A percentile compares a stretch with the other conserved stretches of the same genome.
These are phyloP conservation scores for Eupithecia tripunctaria DNA, from an alignment of 2,888 invertebrate species.

Conservation along the genomic window DNA sequence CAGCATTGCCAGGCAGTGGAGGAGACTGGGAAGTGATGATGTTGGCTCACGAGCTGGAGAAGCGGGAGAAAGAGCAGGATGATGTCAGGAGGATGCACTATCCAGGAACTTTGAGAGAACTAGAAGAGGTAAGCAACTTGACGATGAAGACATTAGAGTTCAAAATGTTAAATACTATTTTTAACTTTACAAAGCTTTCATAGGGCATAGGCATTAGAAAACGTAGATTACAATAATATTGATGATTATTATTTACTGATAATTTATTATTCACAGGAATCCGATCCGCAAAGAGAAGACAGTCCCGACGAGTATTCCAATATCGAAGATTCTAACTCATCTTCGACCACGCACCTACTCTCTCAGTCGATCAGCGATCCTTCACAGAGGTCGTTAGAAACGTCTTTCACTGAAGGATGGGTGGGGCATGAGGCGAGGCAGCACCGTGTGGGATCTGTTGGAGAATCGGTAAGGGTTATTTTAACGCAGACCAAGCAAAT, in stretches of 20 bases:
- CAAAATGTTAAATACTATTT: not conserved
- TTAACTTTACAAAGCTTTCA: not conserved
- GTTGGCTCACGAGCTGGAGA: constrained; percentile 89
- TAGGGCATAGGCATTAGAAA: not conserved
- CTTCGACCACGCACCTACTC: constrained; percentile 74
- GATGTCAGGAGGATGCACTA: constrained; percentile 68
- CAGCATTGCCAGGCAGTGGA: constrained; percentile 67
- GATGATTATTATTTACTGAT: not conserved
- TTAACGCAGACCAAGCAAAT: not conserved
- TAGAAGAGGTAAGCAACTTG: constrained; percentile 69
- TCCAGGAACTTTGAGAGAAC: constrained; percentile 70
- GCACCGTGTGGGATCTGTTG: constrained; percentile 66
- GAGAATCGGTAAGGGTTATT: constrained; percentile 61
- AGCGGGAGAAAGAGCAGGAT: constrained; percentile 74
- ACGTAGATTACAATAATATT: not conserved
- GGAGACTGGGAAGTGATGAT: constrained; percentile 92
- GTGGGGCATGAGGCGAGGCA: constrained; percentile 54
- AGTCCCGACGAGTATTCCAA: constrained; percentile 76
- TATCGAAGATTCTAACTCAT: constrained; percentile 75
- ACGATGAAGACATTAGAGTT: not conserved
- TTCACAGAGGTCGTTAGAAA: constrained; percentile 69
- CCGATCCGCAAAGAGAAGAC: constrained; percentile 75
- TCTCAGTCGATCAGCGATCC: constrained; percentile 72
- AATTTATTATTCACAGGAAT: constrained; percentile 60
- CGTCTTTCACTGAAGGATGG: constrained; percentile 68